Base-by-base conservation (phyloP, 2,888 invertebrate genomes). In the Stenolophus ochropezus region DNA sequence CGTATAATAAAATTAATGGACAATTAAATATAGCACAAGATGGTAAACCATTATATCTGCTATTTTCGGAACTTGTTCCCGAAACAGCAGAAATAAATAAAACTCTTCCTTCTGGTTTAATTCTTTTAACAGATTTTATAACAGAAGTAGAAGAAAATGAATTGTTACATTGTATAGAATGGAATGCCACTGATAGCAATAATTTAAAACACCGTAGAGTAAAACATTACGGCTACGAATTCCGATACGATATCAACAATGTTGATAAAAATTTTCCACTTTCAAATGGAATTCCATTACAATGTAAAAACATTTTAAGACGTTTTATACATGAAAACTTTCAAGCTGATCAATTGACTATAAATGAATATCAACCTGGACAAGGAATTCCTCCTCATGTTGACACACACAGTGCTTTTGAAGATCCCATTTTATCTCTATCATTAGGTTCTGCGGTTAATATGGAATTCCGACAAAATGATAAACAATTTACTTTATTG, bases 361-460 rank as follows among this genome's bases (percentile, higher is more conserved):
- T 97, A 0, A 97, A 97, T 88, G 92, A 92, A 85, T 97, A 97
- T 89, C 88, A 91, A 82, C 94, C 96, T 61, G 97, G 97, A 11
- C 96, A 97, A 91, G 97, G 97, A 49, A 99, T 99, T 87, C 98
- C 99, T 33, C 93, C 95, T 0, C 99, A 99, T 89, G 94, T 98
- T 18, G 99, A 99, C 88, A 98, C 97, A 0, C 98, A 98, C 87
- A 97, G 97, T 88, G 95, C 97, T 0, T 99, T 99, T 89, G 94
- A 96, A 84, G 94, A 95, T 86, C 95, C 95, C 1, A 95, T 99
- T 83, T 87, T 98, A 23, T 97, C 97, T 0, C 88, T 99, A 0
- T 98, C 98, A 1, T 90, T 98, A 14, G 94, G 94, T 2, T 94
- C 96, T 0, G 91, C 94, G 81, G 93, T 96, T 75, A 92, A 97